Base-by-base conservation (phyloP, 37 sponge, comb jelly and placozoan genomes). In the Ianthella basta region DNA sequence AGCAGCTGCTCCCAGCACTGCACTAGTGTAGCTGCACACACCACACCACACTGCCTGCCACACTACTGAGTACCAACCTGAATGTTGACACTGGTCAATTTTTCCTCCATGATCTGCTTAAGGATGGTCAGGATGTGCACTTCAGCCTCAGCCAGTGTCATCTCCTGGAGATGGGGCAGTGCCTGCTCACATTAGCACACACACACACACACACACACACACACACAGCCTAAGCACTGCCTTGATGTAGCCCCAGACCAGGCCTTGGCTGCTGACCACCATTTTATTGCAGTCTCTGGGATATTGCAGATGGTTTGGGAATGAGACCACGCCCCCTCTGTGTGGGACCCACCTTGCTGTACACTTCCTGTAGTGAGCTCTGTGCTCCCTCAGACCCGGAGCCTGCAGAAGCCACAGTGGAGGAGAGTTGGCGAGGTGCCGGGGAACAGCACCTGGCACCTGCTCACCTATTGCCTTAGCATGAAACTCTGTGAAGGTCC, bases 21-120 rank as follows among this genome's bases (percentile, higher is more conserved):
- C 78, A 37, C 15, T 36, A 35, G 16, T n/a, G 15, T 15, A 15
- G 29, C 60, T 13, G 12, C 20, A 14, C 38, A 67, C 21, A 67
- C 16, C n/a, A 13, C 44, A 15, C 50, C 18, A 13, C 15, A 18
- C 15, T 12, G 12, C n/a, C n/a, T 13, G 41, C 33, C 50, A 36
- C 21, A 20, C n/a, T n/a, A n/a, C n/a, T n/a, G n/a, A 75, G n/a
- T n/a, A n/a, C n/a, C n/a, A n/a, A 98, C 96, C 91, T 96, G 95
- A 29, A 98, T 91, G 84, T 98, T 98, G 29, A 85, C 87, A 24
- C 95, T 84, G 34, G 80, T 96, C 18, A 98, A 88, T 72, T 98
- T 98, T 80, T 98, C 99, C 65, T 98, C 96, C 99, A 98, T 98
- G 27, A 98, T 96, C 70, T 98, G 96, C 67, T 96, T 96, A 35